These are phyloP conservation scores for Himalopsyche japonica DNA, from an alignment of 2,888 invertebrate genomes.

Conservation along the genomic window DNA sequence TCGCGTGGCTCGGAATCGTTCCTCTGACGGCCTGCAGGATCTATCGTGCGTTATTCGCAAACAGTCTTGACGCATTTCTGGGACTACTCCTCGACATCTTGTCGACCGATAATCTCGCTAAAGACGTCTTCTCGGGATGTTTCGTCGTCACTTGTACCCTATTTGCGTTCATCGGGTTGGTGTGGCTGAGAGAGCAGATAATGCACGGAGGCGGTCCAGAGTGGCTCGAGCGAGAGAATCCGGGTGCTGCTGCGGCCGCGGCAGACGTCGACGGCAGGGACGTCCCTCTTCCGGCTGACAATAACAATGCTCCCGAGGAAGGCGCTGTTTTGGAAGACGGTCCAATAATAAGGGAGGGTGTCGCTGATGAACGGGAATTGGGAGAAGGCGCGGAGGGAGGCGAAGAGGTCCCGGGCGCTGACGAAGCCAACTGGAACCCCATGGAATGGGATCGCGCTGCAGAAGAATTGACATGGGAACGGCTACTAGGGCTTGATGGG, in stretches of 20 bases:
- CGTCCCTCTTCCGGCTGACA: slow-evolving; percentile 52
- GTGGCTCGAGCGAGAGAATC: slow-evolving; percentile 82
- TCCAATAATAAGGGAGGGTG: slow-evolving; percentile 42
- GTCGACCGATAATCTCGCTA: slow-evolving; percentile 88
- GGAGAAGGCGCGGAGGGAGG: slow-evolving; percentile 49
- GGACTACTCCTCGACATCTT: slow-evolving; percentile 90
- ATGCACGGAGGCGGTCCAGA: slow-evolving; percentile 96
- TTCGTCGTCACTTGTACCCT: slow-evolving; percentile 96
- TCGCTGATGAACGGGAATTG: slow-evolving; percentile 45
- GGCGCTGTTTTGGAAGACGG: slow-evolving; percentile 44
- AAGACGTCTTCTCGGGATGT: slow-evolving; percentile 95
- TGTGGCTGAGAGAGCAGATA: slow-evolving; percentile 98
- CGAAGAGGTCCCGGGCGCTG: slow-evolving; percentile 60
- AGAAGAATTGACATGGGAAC: slow-evolving; percentile 98
- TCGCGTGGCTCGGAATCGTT: slow-evolving; percentile 97
- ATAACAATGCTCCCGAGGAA: slow-evolving; percentile 54
- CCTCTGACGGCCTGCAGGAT: slow-evolving; percentile 96
- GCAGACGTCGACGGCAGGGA: slow-evolving; percentile 48
- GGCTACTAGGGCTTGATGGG: slow-evolving; percentile 92
- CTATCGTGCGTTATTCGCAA: slow-evolving; percentile 90
- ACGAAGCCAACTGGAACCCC: slow-evolving; percentile 94
- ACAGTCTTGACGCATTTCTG: slow-evolving; percentile 82
- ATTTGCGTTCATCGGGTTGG: slow-evolving; percentile 93
- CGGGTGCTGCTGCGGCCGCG: slow-evolving; percentile 55
- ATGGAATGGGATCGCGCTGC: slow-evolving; percentile 98